Evolutionary conservation across 2,797 vertebrate species (phyloP).

Genomic region (Esox lucius): DNA sequence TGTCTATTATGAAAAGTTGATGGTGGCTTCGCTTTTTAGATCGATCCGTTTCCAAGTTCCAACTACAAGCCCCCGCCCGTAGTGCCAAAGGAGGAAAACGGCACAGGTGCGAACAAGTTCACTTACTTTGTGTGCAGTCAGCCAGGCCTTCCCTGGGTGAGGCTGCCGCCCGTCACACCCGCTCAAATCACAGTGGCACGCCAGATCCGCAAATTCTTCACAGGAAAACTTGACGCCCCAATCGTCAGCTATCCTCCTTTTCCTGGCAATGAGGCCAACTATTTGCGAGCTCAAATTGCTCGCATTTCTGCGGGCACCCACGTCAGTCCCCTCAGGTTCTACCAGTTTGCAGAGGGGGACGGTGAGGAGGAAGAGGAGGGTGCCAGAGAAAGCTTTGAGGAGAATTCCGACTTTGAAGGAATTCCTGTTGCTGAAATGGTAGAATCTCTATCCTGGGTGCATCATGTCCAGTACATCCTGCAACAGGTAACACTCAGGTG

Average conservation of each 20-base stretch:
- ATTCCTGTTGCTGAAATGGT: constrained; percentile 78
- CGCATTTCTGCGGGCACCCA: constrained; percentile 93
- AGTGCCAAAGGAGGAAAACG: constrained; percentile 80
- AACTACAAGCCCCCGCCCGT: constrained; percentile 75
- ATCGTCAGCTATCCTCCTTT: constrained; percentile 90
- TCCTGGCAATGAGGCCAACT: constrained; percentile 89
- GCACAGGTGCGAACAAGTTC: constrained; percentile 86
- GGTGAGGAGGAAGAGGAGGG: constrained; percentile 82
- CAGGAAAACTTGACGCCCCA: constrained; percentile 80
- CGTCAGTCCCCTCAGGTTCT: constrained; percentile 88
- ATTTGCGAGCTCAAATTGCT: constrained; percentile 91
- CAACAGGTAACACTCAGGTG: constrained; percentile 77
- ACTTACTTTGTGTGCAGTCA: constrained; percentile 90
- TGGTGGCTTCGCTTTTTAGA: constrained; percentile 47
- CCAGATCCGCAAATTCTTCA: constrained; percentile 88
- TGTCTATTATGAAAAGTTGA: background rate
- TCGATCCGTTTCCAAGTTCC: constrained; percentile 65
- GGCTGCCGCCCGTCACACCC: constrained; percentile 85
- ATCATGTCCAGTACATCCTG: constrained; percentile 87
- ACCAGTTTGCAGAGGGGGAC: constrained; percentile 85
- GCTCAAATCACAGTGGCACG: constrained; percentile 86
- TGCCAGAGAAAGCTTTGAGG: constrained; percentile 73
- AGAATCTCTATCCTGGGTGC: constrained; percentile 87
- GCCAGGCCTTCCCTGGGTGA: constrained; percentile 85
- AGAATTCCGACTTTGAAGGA: constrained; percentile 89